Base-by-base conservation (phyloP, 2,797 vertebrate species). In the Hyperoplus lanceolatus region DNA sequence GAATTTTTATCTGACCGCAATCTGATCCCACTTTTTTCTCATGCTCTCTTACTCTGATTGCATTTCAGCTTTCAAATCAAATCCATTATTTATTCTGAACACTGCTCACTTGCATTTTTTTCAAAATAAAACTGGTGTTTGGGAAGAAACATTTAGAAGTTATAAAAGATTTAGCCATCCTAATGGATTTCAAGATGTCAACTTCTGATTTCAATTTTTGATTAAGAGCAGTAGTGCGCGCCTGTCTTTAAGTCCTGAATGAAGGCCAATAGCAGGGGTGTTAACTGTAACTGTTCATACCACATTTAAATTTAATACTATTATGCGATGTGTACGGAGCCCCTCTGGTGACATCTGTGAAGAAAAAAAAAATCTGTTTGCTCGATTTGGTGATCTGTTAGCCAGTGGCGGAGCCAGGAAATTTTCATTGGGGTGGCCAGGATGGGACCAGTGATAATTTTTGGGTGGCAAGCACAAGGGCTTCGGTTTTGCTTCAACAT, bases 161-260 rank as follows among this genome's bases (percentile, higher is more conserved):
- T 70, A 42, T 0, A 6, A 5, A 6, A 71, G n/a, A 50, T 55
- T 51, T 1, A 29, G 78, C 5, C 42, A 53, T 56, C 54, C 29
- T 6, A 39, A 36, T 21, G 4, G n/a, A 56, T 59, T 73, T 73
- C 14, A n/a, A 54, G 6, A 10, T 29, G 29, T 29, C 7, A 8
- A 50, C 10, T 50, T 61, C 11, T 5, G 4, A 70, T 79, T 66
- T 64, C 73, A 45, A 8, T 53, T 16, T 82, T 64, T 75, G 84
- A 89, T 82, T 83, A 80, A 73, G 8, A 78, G 73, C 13, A 1
- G 45, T 58, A 77, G 90, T 50, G 73, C 78, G 66, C 16, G 54
- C 45, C 58, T 75, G 63, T 89, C 75, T 72, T 51, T 58, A 65
- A 70, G 62, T 49, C 80, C 70, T 62, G 55, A 67, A 55, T 58